Evolutionary conservation across 1,140 invertebrate species (phyloP), one percentile per base, ranked within the genome.

Genomic region (Heliothis virescens): DNA sequence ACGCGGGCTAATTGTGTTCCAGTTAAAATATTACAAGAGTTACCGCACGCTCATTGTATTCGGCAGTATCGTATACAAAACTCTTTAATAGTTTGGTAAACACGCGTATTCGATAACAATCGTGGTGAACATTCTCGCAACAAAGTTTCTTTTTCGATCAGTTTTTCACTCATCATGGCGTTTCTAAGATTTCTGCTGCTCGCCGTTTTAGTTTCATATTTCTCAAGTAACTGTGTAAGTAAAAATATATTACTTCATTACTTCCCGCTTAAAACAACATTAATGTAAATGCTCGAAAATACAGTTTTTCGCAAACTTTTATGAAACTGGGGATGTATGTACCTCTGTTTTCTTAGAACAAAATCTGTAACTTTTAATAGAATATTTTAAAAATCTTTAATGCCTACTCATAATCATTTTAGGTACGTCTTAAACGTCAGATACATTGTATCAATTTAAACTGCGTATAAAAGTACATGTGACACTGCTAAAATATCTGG

Each of bases 151-250:
- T 47, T 13, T 12, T 1, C 26, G 15, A 5, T 60, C 41, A 60
- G 52, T 59, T 48, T 12, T 3, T 18, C 55, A 29, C 29, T 18
- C 53, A 59, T 34, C 26, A 79, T 79, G 69, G 78, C 57, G 60
- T 18, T 62, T 2, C 34, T 21, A 10, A 73, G 57, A 65, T 21
- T 59, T 63, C 11, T 73, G 15, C 55, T 79, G 13, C 13, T 62
- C 21, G 26, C 55, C 7, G 21, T 79, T 65, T 21, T 73, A 3
- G 13, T 74, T 65, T 53, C 73, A 53, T 73, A 29, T 41, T 53
- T 79, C 48, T 26, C 78, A 41, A 73, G 21, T 26, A 13, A 41
- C 52, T 50, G 59, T 63, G 78, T 79, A 73, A 79, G 78, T 79
- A 41, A 2, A 10, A 41, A 41, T 29, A 26, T 26, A 57, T 18